A percentile compares a stretch with the other conserved stretches of the same genome.
Conservation (phyloP, 2,113 vertebrate species). For the Mionectes macconnelli region DNA sequence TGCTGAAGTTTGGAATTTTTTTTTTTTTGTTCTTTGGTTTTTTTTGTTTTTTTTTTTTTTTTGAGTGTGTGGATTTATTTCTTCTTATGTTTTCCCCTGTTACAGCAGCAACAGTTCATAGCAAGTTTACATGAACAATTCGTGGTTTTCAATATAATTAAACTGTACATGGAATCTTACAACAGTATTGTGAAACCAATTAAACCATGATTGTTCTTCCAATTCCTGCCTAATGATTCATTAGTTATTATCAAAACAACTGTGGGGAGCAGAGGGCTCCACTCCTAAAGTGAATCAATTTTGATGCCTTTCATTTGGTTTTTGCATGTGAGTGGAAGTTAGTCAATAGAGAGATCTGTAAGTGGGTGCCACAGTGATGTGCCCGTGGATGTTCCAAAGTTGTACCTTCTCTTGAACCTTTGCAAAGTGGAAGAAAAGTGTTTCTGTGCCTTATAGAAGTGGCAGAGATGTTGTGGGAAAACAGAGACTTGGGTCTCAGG, state of each 20-base stretch:
- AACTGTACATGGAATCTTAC: not conserved
- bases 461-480: not conserved
- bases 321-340: not conserved
- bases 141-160: not conserved
- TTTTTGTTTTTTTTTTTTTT: too few relatives aligned
- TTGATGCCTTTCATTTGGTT: not conserved
- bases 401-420: not conserved
- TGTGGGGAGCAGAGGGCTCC: not conserved
- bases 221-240: not conserved
- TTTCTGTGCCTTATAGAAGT: not conserved
- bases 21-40: too few relatives aligned
- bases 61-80: not conserved
- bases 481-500: not conserved
- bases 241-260: not conserved
- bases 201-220: not conserved
- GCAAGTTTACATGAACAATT: not conserved
- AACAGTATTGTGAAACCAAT: not conserved
- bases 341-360: not conserved
- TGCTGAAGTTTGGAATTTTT: not conserved
- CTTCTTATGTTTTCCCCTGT: not conserved
- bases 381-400: not conserved
- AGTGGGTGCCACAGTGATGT: not conserved
- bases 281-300: not conserved
- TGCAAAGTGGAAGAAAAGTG: not conserved
- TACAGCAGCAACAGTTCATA: not conserved